These are phyloP conservation scores for Hypotaenidia philippensis DNA, from an alignment of 2,797 vertebrate genomes.

Conservation along the genomic window DNA sequence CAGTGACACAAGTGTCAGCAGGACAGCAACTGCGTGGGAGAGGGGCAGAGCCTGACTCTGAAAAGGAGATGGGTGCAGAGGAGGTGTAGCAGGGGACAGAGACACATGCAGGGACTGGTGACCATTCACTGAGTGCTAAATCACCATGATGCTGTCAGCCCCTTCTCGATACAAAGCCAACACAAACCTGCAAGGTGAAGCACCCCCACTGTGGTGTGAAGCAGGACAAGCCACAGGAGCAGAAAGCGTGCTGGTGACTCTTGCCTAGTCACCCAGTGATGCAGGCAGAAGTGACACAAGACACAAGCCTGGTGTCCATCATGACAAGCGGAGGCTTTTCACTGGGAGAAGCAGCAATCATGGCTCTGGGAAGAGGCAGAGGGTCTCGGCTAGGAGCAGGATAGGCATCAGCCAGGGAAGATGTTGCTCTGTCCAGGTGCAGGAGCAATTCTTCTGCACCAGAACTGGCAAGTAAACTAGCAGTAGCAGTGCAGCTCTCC, in stretches of 20 bases:
- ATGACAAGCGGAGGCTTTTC: not conserved
- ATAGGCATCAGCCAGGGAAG: not conserved
- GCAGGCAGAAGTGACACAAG: not conserved
- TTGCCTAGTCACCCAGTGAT: not conserved
- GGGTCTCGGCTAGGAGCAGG: not conserved
- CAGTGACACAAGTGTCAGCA: rapidly evolving
- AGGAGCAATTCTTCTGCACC: not conserved
- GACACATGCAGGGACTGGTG: not conserved
- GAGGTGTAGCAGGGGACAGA: not conserved
- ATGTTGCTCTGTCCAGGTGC: not conserved
- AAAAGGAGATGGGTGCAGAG: not conserved
- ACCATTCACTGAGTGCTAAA: not conserved
- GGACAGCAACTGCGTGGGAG: not conserved
- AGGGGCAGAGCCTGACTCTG: not conserved
- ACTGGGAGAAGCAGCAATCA: not conserved
- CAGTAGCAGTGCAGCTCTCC: not conserved
- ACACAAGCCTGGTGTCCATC: not conserved
- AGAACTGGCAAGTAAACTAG: not conserved
- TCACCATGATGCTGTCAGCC: not conserved
- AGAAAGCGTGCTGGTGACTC: not conserved
- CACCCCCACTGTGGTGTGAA: not conserved
- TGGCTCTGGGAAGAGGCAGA: not conserved
- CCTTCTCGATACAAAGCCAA: not conserved
- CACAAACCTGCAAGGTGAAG: rapidly evolving
- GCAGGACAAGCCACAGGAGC: not conserved